These are phyloP conservation scores for Gila robusta DNA, from an alignment of 2,797 vertebrate genomes.

Conservation along the genomic window DNA sequence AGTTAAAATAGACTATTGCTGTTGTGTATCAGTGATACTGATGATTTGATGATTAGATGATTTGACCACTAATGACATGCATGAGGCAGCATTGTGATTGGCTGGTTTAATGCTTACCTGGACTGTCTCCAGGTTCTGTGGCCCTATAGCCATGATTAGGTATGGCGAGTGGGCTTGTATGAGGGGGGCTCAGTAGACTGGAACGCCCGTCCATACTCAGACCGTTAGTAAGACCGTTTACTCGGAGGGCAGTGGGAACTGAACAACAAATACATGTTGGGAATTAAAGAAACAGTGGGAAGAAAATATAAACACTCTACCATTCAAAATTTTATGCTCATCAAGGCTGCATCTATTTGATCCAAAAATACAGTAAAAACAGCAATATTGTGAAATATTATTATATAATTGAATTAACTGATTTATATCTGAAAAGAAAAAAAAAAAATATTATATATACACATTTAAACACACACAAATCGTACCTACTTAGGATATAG, in stretches of 20 bases:
- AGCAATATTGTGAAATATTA: background rate
- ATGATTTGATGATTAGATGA: background rate
- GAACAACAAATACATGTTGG: constrained; percentile 26
- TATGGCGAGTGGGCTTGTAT: constrained; percentile 78
- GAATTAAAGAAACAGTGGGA: background rate
- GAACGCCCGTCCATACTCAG: constrained; percentile 80
- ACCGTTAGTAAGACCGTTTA: constrained; percentile 83
- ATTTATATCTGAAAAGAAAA: background rate
- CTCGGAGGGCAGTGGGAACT: constrained; percentile 84
- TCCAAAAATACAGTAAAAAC: background rate
- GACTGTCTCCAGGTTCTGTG: constrained; percentile 85
- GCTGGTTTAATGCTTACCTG: constrained; percentile 66
- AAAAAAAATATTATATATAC: background rate
- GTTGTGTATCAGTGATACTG: background rate
- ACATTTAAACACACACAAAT: too few relatives aligned
- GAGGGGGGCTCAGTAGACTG: constrained; percentile 81
- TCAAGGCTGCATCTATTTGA: background rate
- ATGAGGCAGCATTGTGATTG: background rate
- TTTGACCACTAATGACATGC: background rate
- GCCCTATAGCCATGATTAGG: constrained; percentile 83
- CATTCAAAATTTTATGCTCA: background rate
- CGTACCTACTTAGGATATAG: background rate
- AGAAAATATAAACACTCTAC: background rate
- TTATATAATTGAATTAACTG: background rate
- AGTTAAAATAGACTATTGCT: background rate